Base-by-base conservation (phyloP, 2,113 vertebrate species). In the Noturus placidus region DNA sequence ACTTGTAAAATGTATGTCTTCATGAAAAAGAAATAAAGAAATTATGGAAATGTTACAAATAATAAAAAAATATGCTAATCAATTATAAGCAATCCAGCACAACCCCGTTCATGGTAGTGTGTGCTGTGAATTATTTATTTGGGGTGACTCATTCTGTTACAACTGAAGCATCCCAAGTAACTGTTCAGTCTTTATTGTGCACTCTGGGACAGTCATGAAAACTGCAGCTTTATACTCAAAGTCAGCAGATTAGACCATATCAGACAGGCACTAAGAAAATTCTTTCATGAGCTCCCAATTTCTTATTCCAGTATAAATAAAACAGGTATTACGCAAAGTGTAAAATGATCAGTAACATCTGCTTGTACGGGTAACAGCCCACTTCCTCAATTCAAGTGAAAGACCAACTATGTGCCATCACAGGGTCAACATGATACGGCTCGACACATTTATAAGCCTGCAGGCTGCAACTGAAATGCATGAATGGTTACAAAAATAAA, bases 361-460 rank as follows among this genome's bases (percentile, higher is more conserved):
- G 5, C 59, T n/a, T 46, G 33, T 61, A 74, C 6, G 0, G 0
- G 42, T 19, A 59, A 42, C 38, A 27, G 72, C 7, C 35, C 3
- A 77, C 84, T 61, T 76, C 72, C 84, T 63, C 54, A 76, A 46
- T 11, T 22, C 56, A 50, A 59, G 35, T 35, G 61, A 85, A 20
- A 9, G 25, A n/a, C 6, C 10, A 13, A 74, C 2, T 42, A 1
- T 25, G 22, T 3, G 1, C 35, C 1, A 22, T 22, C 70, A 42
- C 19, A 74, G 33, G 70, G 19, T 42, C 35, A 74, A 74, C 70
- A 35, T 74, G 35, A 10, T 11, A 42, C 70, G 1, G 19, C 20
- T 42, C 38, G 1, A 74, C 11, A 11, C 2, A 22, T 30, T 5
- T 42, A 10, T 1, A 22, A 2, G 35, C 22, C 0, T 25, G 20